Evolutionary conservation across 2,113 vertebrate genomes (phyloP).

Genomic region (Marmota monax): DNA sequence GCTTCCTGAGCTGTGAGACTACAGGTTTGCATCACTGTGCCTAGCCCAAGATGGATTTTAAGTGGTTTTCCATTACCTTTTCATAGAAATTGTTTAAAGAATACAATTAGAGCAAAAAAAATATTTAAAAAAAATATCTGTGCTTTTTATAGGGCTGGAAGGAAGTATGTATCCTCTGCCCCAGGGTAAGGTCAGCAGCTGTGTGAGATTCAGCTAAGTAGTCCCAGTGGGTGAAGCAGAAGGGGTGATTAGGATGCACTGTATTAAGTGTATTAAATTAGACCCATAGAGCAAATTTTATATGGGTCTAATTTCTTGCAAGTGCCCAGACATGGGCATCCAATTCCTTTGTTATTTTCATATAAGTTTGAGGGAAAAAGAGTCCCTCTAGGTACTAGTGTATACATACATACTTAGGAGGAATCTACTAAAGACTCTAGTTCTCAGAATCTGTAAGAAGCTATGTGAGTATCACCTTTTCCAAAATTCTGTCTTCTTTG

Average conservation of each 20-base stretch:
- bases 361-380: background rate
- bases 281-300: background rate
- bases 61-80: background rate
- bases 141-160: background rate
- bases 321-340: background rate
- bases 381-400: background rate
- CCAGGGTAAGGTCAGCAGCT: background rate
- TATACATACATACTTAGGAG: background rate
- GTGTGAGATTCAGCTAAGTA: background rate
- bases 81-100: background rate
- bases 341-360: slow-evolving; percentile 5
- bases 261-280: background rate
- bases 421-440: background rate
- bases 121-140: background rate
- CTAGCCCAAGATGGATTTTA: background rate
- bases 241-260: fast-evolving
- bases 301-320: background rate
- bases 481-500: background rate
- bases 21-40: too few relatives aligned
- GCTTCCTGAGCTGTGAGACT: too few relatives aligned
- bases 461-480: background rate
- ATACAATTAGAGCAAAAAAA: background rate
- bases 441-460: background rate
- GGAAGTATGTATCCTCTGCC: background rate
- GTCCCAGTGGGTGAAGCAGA: background rate